Base-by-base conservation (phyloP, 1,140 invertebrate species). In the Heliconius himera region DNA sequence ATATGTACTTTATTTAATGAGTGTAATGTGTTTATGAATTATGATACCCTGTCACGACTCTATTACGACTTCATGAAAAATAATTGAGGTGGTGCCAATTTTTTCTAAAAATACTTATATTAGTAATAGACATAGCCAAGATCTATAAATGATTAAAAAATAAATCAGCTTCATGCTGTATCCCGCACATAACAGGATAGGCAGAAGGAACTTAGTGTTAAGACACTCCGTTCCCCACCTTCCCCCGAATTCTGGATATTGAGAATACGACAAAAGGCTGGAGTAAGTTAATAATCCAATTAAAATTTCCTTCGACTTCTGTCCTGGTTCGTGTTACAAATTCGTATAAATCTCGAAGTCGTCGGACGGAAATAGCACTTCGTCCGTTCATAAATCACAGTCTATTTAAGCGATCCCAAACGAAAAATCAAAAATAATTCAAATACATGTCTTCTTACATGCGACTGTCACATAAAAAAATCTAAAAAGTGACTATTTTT, bases 331-430 rank as follows among this genome's bases (percentile, higher is more conserved):
- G 87, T 91, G 92, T 93, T 94, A 92, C 90, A 92, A 92, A 93
- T 90, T 93, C 91, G 86, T 86, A 93, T 94, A 94, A 94, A 94
- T 94, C 93, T 93, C 86, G 84, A 90, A 92, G 85, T 92, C 90
- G 87, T 89, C 89, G 85, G 89, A 93, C 92, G 92, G 93, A 93
- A 94, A 94, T 94, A 94, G 90, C 91, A 91, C 89, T 91, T 91
- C 89, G 89, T 84, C 89, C 88, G 88, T 89, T 85, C 90, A 92
- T 94, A 93, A 94, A 93, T 94, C 90, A 85, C 82, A 82, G 87
- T 94, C 93, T 93, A 93, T 94, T 94, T 93, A 93, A 89, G 87
- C 87, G 89, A 91, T 92, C 88, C 89, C 84, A 88, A 90, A 93
- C 88, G 88, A 93, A 94, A 93, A 92, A 93, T 93, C 91, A 90